Percentiles rank a stretch among this genome's conserved stretches.
phyloP scores from a whole-genome alignment of 2,113 vertebrate genomes.

The Crotalus tigris region DNA sequence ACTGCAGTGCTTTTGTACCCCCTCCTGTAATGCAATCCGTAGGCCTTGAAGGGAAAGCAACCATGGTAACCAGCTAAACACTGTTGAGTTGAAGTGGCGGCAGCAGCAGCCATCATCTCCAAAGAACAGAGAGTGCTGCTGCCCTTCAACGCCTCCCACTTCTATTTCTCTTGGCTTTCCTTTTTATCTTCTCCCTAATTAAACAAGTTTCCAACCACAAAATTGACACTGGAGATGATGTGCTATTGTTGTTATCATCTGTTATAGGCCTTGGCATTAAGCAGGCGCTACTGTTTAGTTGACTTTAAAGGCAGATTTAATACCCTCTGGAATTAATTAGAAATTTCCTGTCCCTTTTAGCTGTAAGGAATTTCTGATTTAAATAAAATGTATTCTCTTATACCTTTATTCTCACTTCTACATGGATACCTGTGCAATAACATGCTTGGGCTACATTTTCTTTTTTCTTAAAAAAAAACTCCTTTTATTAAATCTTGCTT shows the following conservation, averaged over 20 bases:
- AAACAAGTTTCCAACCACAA: constrained; percentile 61
- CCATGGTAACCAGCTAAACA: constrained; percentile 78
- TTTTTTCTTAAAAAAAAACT: neutral
- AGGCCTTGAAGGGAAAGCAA: constrained; percentile 72
- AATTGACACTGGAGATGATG: constrained; percentile 42
- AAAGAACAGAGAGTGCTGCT: constrained; percentile 75
- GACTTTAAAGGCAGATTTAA: constrained; percentile 58
- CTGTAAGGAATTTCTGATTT: constrained; percentile 42
- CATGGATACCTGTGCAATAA: neutral
- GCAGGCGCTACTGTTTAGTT: constrained; percentile 34
- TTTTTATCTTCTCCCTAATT: constrained; percentile 61
- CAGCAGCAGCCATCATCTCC: constrained; percentile 63
- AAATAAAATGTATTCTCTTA: constrained; percentile 39
- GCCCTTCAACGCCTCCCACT: constrained; percentile 67
- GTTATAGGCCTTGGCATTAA: constrained; percentile 40
- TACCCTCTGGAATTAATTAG: constrained; percentile 49
- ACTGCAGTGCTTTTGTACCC: constrained; percentile 62
- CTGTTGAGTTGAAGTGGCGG: constrained; percentile 12
- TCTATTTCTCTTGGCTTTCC: constrained; percentile 59
- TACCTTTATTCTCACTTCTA: constrained; percentile 39
- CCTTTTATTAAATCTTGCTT: constrained; percentile 21
- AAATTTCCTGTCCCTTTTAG: constrained; percentile 47
- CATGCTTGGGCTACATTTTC: constrained; percentile 21
- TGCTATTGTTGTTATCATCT: constrained; percentile 48
- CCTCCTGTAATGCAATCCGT: constrained; percentile 65